phyloP scores from a whole-genome alignment of 2,113 vertebrate genomes.

The Microtus oregoni region DNA sequence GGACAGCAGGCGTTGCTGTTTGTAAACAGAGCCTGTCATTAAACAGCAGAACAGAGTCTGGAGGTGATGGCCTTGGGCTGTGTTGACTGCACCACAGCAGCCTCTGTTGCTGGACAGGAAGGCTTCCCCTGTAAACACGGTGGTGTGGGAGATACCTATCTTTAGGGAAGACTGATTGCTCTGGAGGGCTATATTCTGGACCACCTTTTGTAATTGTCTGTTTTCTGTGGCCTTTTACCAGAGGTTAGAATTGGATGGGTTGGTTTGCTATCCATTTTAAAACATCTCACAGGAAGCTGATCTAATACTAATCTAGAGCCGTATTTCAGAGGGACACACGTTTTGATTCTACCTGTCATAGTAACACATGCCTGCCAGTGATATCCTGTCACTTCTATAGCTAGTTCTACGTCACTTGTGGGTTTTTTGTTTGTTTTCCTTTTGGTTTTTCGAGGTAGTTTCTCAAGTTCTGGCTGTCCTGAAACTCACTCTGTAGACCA shows the following conservation, averaged over 20 bases:
- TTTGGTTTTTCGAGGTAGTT: background rate
- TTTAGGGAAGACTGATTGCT: background rate
- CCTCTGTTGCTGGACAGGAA: slow-evolving; percentile 1
- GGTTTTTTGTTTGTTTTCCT: background rate
- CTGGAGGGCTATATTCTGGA: background rate
- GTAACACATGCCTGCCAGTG: background rate
- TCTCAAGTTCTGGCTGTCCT: background rate
- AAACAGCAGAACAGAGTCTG: background rate
- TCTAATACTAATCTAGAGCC: background rate
- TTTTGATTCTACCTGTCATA: background rate
- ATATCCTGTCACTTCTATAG: background rate
- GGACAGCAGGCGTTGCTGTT: background rate
- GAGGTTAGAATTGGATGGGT: background rate
- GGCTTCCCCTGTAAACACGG: background rate
- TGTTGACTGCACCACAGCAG: background rate
- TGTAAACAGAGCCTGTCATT: background rate
- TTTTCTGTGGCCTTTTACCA: slow-evolving; percentile 18
- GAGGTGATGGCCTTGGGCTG: slow-evolving; percentile 14
- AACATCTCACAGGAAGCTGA: background rate
- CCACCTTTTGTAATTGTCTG: background rate
- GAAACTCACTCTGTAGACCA: background rate
- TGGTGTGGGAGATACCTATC: background rate
- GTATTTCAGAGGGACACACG: background rate
- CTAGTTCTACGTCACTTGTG: background rate
- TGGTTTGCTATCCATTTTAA: slow-evolving; percentile 8